Base-by-base conservation (phyloP, 2,888 invertebrate species). In the Mythimna lalbum region DNA sequence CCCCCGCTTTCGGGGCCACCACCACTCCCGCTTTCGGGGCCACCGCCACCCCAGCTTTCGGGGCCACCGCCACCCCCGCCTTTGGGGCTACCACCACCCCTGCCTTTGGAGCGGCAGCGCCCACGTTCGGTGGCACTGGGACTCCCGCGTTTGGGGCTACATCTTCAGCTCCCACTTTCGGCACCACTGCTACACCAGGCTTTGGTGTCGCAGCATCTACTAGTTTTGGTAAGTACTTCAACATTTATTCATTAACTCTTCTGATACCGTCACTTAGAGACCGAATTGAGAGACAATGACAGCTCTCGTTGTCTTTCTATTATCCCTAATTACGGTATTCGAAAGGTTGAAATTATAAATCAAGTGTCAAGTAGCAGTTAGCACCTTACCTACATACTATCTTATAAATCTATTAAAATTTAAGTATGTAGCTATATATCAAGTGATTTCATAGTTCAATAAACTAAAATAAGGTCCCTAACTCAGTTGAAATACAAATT, bases 171-270 rank as follows among this genome's bases (percentile, higher is more conserved):
- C 86, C 89, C 2, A 81, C 85, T 1, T 89, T 89, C 67, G 89
- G 92, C 5, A 43, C 87, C 4, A 77, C 88, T 17, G 36, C 36
- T 6, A 89, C 92, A 5, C 89, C 93, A 9, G 86, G 90, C 3
- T 93, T 94, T 84, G 93, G 91, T 19, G 82, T 86, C 7, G 80
- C 86, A 36, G 83, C 17, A 82, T 87, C 93, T 0, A 86, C 93
- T 14, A 84, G 89, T 6, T 91, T 91, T 85, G 90, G 93, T 57
- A 31, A 66, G 81, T 73, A 50, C 14, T 17, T 12, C 21, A 31
- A 31, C 19, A 43, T 2, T 56, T 27, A 4, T 2, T 4, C 27
- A 27, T 27, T 27, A 0, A 27, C 27, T n/a, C n/a, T n/a, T n/a
- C n/a, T n/a, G n/a, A n/a, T n/a, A n/a, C n/a, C n/a, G n/a, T n/a